Evolutionary conservation across 1,140 invertebrate species (phyloP), one percentile per base, ranked within the genome.

Genomic region (Cotesia vestalis): DNA sequence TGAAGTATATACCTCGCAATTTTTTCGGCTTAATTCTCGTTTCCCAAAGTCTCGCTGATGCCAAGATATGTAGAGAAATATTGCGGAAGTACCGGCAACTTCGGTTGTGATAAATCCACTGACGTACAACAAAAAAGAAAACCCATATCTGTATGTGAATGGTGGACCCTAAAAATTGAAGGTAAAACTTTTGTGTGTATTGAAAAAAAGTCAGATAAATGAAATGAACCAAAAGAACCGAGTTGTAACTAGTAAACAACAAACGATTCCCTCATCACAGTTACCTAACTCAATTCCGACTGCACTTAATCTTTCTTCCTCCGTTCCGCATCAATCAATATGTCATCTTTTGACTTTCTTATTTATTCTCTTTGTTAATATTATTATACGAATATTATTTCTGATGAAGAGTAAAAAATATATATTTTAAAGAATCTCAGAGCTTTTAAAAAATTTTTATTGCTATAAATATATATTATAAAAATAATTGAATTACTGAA

Each of bases 131-230:
- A 95, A 89, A 85, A 96, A 97, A 63, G 92, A 94, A 85, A 93
- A 95, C 62, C 95, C 95, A 80, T 96, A 97, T 75, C 89, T 90
- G 83, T 96, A 96, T 40, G 91, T 93, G 87, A 96, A 95, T 14
- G 92, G 86, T 1, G 95, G 92, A 11, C 91, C 91, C 83, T 94
- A 91, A 57, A 94, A 89, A 78, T 77, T 60, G 46, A 69, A 68
- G 63, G 61, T 71, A 69, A 68, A 64, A 36, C 67, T 64, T 72
- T 64, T 52, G 69, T 70, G 40, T 46, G 14, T 14, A 52, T 71
- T 4, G 59, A 34, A 52, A 12, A 20, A 60, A 57, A 38, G 11
- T 27, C 27, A 27, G 36, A 20, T 51, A 11, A 73, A 11, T 5
- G 35, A 59, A 66, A 3, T 51, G 46, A 40, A 68, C 40, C 27